Conservation (phyloP, 2,888 invertebrate genomes). For the Erynnis tages region DNA sequence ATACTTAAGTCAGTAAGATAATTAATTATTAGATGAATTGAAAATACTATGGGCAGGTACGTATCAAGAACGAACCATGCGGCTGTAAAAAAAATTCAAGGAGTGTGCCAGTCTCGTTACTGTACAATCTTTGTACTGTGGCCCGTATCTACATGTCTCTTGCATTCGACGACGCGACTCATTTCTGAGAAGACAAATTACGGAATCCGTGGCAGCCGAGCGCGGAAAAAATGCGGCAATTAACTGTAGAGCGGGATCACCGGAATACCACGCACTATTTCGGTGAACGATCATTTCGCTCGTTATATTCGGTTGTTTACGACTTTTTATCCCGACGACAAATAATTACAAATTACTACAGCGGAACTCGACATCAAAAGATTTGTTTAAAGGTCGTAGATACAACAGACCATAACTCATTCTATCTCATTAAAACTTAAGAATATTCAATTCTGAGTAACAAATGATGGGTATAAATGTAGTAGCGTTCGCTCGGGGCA, state of each 20-base stretch:
- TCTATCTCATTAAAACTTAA: conserved; percentile 42
- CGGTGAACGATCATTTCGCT: conserved; percentile 65
- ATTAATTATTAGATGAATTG: too few relatives aligned
- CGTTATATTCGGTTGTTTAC: conserved; percentile 63
- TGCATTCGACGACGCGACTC: conserved; percentile 79
- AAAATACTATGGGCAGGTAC: too few relatives aligned
- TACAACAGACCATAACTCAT: conserved; percentile 30
- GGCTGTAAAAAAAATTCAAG: too few relatives aligned
- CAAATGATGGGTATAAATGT: conserved; percentile 66
- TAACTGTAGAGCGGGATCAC: conserved; percentile 57
- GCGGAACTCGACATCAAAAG: conserved; percentile 48
- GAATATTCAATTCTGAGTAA: conserved; percentile 52
- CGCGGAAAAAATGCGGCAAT: conserved; percentile 78
- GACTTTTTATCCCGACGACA: conserved; percentile 41
- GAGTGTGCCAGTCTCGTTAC: too few relatives aligned
- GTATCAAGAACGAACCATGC: too few relatives aligned
- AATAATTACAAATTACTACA: conserved; percentile 22
- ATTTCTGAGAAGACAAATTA: conserved; percentile 81
- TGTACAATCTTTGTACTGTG: too few relatives aligned
- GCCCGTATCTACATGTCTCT: conserved; percentile 71
- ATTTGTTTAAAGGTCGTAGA: conserved; percentile 21
- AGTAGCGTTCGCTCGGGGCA: conserved; percentile 56
- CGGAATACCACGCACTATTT: conserved; percentile 71
- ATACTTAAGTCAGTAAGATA: too few relatives aligned
- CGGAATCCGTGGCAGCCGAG: conserved; percentile 69